Percentiles rank a stretch among this genome's conserved stretches.
Conservation (phyloP, 1,140 invertebrate genomes). For the Oedothorax gibbosus region DNA sequence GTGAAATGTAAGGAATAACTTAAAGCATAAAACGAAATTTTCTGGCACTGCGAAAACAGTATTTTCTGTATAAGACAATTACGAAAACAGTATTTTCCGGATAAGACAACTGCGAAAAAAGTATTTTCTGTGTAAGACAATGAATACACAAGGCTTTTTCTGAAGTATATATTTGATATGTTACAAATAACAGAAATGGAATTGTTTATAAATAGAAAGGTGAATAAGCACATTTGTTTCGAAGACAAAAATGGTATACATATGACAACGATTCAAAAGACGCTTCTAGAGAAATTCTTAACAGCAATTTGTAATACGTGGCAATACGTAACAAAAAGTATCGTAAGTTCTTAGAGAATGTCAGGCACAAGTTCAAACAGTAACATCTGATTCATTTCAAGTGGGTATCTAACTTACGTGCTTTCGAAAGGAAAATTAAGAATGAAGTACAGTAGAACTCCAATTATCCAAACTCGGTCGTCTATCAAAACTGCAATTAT, state of each 20-base stretch:
- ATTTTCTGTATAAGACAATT: too few species aligned
- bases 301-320: constrained; percentile 1
- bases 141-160: neutral
- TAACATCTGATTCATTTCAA: neutral
- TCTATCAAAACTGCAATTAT: too few species aligned
- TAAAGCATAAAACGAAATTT: too few species aligned
- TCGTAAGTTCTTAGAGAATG: constrained; percentile 20
- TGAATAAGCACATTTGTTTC: constrained; percentile 35
- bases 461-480: too few species aligned
- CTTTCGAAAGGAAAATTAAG: too few species aligned
- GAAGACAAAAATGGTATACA: constrained; percentile 7
- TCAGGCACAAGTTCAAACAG: constrained; percentile 30
- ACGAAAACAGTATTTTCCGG: too few species aligned
- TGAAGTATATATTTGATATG: constrained; percentile 55
- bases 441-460: too few species aligned
- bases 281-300: neutral
- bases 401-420: too few species aligned
- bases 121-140: too few species aligned
- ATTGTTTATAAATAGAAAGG: constrained; percentile 29
- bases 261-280: neutral
- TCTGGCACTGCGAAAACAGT: too few species aligned
- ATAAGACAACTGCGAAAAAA: too few species aligned
- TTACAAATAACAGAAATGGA: constrained; percentile 46
- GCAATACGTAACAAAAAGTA: constrained; percentile 19
- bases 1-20: too few species aligned